Base-by-base conservation (phyloP, 2,888 invertebrate species). In the Apoda limacodes region DNA sequence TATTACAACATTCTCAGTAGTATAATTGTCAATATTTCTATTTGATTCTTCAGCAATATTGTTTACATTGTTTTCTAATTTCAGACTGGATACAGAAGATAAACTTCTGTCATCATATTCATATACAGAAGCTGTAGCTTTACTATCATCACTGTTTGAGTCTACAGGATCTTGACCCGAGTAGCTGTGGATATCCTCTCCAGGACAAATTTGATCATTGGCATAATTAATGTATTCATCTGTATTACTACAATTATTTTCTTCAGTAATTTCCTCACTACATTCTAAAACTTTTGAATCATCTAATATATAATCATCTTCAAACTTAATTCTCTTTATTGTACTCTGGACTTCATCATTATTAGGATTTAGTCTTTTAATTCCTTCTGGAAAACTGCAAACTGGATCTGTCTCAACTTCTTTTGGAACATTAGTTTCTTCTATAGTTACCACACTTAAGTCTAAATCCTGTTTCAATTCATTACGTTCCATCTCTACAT, bases 51-150 rank as follows among this genome's bases (percentile, higher is more conserved):
- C 35, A 22, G 52, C 45, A 13, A 53, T 48, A 49, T 50, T 64
- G 43, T 53, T 64, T 13, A 59, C 45, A 46, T 60, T 68, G 39
- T 59, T 67, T 35, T 82, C 82, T 46, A 74, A 60, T 52, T 70
- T 71, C 25, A 70, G 51, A 50, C 67, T 75, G 12, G 67, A 66
- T 31, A 62, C 56, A 30, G 68, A 65, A 32, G 71, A 68, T 32
- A 65, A 60, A 61, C 71, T 74, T 46, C 55, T 62, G 36, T 69
- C 74, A 55, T 80, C 74, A 69, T 69, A 74, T 39, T 78, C 75
- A 65, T 68, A 74, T 6, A 66, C 53, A 35, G 67, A 66, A 9
- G 55, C 50, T 27, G 68, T 64, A 10, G 62, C 66, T 55, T 76
- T 75, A 36, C 69, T 71, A 30, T 74, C 70, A 48, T 74, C 69